These are phyloP conservation scores for Melanargia galathea DNA, from an alignment of 2,888 invertebrate genomes.

Conservation along the genomic window DNA sequence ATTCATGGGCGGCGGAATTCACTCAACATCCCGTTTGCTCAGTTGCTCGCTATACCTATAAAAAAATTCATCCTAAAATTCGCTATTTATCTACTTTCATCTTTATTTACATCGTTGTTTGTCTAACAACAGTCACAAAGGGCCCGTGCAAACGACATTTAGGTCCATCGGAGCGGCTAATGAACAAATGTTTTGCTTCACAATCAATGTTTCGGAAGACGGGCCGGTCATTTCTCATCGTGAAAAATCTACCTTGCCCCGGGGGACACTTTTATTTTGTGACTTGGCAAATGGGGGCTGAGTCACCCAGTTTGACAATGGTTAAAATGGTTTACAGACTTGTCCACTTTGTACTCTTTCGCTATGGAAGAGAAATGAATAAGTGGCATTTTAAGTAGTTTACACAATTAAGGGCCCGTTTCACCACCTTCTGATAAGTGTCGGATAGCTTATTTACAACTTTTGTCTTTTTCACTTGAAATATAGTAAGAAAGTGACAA, in stretches of 20 bases:
- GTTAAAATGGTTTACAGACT: slow-evolving; percentile 52
- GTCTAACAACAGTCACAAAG: slow-evolving; percentile 22
- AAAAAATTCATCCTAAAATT: not conserved
- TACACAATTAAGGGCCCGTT: no score
- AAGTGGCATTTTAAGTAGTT: not conserved
- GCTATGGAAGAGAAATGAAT: not conserved
- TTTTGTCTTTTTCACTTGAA: no score
- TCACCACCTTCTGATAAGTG: no score
- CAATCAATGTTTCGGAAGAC: slow-evolving; percentile 56
- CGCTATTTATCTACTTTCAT: not conserved
- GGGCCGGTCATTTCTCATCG: slow-evolving; percentile 67
- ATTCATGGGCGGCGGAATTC: no score
- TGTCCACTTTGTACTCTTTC: not conserved
- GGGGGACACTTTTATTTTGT: slow-evolving; percentile 61
- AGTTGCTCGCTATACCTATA: no score
- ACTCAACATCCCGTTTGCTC: no score
- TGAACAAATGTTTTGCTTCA: slow-evolving; percentile 66
- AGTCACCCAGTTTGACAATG: slow-evolving; percentile 50
- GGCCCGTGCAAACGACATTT: slow-evolving; percentile 29
- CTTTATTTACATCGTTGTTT: not conserved
- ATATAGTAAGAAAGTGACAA: no score
- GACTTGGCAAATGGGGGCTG: slow-evolving; percentile 34
- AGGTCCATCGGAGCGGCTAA: slow-evolving; percentile 52
- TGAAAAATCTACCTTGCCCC: slow-evolving; percentile 58
- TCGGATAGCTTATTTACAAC: no score